Base-by-base conservation (phyloP, 1,140 invertebrate species). In the Pachyrhynchus sulphureomaculatus region DNA sequence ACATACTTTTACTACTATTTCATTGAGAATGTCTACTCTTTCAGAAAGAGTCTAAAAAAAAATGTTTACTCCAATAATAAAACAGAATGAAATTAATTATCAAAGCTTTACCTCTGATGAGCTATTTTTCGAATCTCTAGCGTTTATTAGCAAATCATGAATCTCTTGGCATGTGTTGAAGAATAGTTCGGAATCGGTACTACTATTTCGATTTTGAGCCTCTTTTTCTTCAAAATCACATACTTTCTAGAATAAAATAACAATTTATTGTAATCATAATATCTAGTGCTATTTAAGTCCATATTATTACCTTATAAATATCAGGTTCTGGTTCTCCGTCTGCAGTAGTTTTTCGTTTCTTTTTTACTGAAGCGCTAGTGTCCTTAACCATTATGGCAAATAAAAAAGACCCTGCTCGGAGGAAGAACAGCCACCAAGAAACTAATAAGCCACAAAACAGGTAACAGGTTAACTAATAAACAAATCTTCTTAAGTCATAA, bases 1-100 rank as follows among this genome's bases (percentile, higher is more conserved):
- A 26, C 92, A 84, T 67, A 95, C 86, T 66, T 87, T 78, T 48
- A 95, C 76, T 2, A 87, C 86, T 5, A 86, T 88, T 68, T 90
- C 82, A 48, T 87, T 82, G 73, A 86, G 81, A 36, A 65, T 33
- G 33, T 73, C 65, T 72, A 68, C 55, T 66, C 74, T 80, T 80
- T 56, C 79, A 20, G 33, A 26, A 21, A 29, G 2, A 9, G 26
- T 10, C 26, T 29, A 29, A 29, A 29, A 29, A 29, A n/a, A n/a
- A n/a, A n/a, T n/a, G 10, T 41, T 4, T 39, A 26, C 59, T 61
- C 23, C 9, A 65, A 61, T 54, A 51, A 36, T 3, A 39, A 12
- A 21, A 39, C 17, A 34, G 48, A n/a, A 12, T 13, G 9, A n/a
- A 41, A 41, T 26, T 12, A 26, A 49, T 9, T 26, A n/a, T 1